Conservation (phyloP, 2,113 vertebrate genomes). For the Pseudois nayaur region DNA sequence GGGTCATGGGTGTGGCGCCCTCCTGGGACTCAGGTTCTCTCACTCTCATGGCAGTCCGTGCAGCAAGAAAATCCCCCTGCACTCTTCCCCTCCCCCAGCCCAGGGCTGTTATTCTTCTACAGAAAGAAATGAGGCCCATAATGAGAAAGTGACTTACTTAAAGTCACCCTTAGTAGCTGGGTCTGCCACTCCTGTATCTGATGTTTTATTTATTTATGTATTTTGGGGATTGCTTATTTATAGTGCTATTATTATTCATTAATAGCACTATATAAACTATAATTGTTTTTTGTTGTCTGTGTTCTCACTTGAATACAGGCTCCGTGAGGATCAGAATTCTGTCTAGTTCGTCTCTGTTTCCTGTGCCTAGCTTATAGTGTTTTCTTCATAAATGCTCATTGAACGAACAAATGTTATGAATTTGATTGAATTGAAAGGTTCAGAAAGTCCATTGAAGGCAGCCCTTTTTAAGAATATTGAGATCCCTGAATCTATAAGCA, state of each 20-base stretch:
- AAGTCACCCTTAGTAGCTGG: not conserved
- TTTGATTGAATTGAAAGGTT: not conserved
- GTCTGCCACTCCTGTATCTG: not conserved
- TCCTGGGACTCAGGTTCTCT: not conserved
- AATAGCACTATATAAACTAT: not conserved
- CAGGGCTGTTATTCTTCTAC: not conserved
- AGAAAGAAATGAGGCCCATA: not conserved
- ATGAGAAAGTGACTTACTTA: not conserved
- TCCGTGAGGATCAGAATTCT: not conserved
- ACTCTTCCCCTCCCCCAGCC: not conserved
- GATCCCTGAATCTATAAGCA: not conserved
- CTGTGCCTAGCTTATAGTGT: not conserved
- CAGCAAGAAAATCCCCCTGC: not conserved
- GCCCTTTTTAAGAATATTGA: not conserved
- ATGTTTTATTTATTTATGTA: not conserved
- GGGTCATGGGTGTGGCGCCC: not conserved
- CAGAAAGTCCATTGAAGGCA: not conserved
- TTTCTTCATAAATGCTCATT: not conserved
- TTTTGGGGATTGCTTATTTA: not conserved
- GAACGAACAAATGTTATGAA: not conserved
- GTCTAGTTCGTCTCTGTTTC: not conserved
- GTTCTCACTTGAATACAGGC: not conserved
- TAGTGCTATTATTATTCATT: not conserved
- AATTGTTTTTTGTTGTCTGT: not conserved
- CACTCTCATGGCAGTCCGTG: not conserved